A percentile compares a stretch with the other conserved stretches of the same genome.
These are phyloP conservation scores for Enoplosus armatus DNA, from an alignment of 2,797 vertebrate species.

Conservation along the genomic window DNA sequence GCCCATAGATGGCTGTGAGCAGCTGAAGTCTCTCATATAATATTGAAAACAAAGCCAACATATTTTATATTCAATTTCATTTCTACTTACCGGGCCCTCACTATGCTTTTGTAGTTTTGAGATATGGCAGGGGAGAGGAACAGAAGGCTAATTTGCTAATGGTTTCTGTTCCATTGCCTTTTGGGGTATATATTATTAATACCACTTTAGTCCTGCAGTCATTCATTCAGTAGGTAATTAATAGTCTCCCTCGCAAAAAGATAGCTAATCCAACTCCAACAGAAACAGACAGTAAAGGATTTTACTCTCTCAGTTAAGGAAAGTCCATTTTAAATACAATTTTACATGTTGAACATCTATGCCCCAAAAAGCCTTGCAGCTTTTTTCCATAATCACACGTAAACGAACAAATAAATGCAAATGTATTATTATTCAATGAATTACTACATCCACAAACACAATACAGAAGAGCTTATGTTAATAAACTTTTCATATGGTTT, in stretches of 20 bases:
- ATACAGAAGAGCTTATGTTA: constrained; percentile 1
- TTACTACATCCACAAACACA: background rate
- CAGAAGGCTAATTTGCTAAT: constrained; percentile 61
- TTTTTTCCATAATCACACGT: background rate
- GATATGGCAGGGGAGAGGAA: constrained; percentile 44
- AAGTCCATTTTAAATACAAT: constrained; percentile 3
- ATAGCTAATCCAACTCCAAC: constrained; percentile 40
- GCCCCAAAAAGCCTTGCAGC: too few species aligned
- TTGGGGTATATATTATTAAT: constrained; percentile 61
- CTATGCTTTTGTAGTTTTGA: constrained; percentile 42
- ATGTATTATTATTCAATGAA: background rate
- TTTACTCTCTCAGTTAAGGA: constrained; percentile 15
- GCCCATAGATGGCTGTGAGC: background rate
- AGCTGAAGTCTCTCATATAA: constrained; percentile 13
- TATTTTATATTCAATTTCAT: constrained; percentile 46
- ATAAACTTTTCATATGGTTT: constrained; percentile 11
- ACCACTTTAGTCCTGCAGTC: constrained; percentile 47
- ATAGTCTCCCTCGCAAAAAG: constrained; percentile 39
- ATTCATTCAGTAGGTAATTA: constrained; percentile 59
- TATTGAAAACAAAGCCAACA: constrained; percentile 33
- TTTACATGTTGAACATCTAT: background rate
- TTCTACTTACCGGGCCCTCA: constrained; percentile 15
- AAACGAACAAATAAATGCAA: constrained; percentile 7
- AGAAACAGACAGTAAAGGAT: constrained; percentile 15
- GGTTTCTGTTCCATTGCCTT: constrained; percentile 55